Percentiles rank a stretch among this genome's conserved stretches.
phyloP scores from a whole-genome alignment of 2,113 vertebrate species.

The Sinocyclocheilus grahami region DNA sequence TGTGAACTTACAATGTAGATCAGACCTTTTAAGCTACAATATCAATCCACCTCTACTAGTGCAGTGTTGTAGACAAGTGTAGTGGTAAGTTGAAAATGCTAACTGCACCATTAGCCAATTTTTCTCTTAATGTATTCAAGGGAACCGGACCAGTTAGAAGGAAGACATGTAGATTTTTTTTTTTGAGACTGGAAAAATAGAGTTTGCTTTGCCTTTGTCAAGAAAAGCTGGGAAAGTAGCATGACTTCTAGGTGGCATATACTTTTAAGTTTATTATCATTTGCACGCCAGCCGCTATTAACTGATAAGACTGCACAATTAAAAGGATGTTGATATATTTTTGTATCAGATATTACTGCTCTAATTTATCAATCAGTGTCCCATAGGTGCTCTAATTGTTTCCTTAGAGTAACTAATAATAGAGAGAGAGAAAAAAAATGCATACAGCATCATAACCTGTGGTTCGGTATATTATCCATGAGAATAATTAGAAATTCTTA shows the following conservation, averaged over 20 bases:
- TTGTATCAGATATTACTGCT: slow-evolving; percentile 34
- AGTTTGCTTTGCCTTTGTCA: slow-evolving; percentile 22
- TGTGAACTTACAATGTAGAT: background rate
- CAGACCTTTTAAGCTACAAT: background rate
- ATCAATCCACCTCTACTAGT: background rate
- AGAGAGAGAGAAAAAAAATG: background rate
- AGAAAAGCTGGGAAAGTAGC: background rate
- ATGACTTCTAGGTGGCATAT: slow-evolving; percentile 7
- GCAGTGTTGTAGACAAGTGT: background rate
- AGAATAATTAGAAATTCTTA: slow-evolving; percentile 29
- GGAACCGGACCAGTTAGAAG: background rate
- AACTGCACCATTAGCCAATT: background rate
- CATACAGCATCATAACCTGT: slow-evolving; percentile 34
- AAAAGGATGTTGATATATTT: slow-evolving; percentile 31
- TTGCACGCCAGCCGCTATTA: slow-evolving; percentile 20
- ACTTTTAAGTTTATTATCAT: background rate
- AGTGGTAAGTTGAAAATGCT: slow-evolving; percentile 2
- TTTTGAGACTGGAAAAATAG: background rate
- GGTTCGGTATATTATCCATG: slow-evolving; percentile 36
- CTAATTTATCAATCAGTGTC: slow-evolving; percentile 30
- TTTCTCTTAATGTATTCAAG: background rate
- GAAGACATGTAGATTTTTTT: background rate
- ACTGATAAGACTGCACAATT: slow-evolving; percentile 24
- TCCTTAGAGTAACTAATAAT: background rate
- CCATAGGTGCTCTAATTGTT: slow-evolving; percentile 11